These are phyloP conservation scores for Itoplectis maculator DNA, from an alignment of 2,888 invertebrate species.

Conservation along the genomic window DNA sequence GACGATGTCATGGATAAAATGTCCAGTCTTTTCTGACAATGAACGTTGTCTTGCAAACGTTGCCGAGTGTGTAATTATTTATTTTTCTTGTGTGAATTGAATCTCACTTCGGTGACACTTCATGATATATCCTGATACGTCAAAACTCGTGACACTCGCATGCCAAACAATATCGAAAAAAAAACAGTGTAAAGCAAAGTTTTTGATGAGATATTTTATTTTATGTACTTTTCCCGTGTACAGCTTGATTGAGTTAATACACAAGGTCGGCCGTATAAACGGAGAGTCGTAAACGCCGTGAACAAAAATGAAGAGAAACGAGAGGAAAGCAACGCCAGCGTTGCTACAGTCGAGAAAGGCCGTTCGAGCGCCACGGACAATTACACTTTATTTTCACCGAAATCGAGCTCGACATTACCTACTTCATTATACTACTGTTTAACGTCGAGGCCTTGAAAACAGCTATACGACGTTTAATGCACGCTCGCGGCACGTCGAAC, in stretches of 20 bases:
- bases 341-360: not conserved
- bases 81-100: not conserved
- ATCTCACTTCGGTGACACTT: too few species aligned
- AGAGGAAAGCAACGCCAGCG: not conserved
- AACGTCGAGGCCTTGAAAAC: constrained; percentile 7
- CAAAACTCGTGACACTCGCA: not conserved
- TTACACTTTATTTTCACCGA: constrained; percentile 42
- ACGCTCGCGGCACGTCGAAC: constrained; percentile 8
- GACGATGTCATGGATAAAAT: too few species aligned
- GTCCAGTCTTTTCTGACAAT: too few species aligned
- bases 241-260: constrained; percentile 30
- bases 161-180: not conserved
- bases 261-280: constrained; percentile 30
- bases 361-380: constrained; percentile 7
- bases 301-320: constrained; percentile 11
- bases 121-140: not conserved
- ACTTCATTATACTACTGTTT: constrained; percentile 22
- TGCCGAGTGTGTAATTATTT: too few species aligned
- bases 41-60: too few species aligned
- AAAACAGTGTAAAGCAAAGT: not conserved
- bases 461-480: constrained; percentile 5
- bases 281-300: constrained; percentile 13
- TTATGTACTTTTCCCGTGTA: constrained; percentile 12
- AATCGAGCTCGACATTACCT: constrained; percentile 29
- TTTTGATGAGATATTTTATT: constrained; percentile 7